phyloP scores from a whole-genome alignment of 92 coral and sea anemone species.

The Umimayanthus kanabou region DNA sequence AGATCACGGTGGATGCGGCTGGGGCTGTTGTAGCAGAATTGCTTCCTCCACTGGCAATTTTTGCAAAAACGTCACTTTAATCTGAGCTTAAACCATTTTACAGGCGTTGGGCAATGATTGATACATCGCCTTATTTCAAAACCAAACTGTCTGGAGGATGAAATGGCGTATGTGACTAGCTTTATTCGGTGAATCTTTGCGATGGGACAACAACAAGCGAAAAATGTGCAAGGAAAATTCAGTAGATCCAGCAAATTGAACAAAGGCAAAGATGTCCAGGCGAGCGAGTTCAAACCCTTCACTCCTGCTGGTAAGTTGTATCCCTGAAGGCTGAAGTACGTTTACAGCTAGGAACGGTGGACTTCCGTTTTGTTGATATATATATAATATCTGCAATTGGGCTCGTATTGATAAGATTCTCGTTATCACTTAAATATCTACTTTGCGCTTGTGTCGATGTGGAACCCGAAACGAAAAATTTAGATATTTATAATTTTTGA shows the following conservation, averaged over 20 bases:
- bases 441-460: background rate
- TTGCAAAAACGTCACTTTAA: background rate
- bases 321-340: background rate
- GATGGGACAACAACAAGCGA: conserved; percentile 48
- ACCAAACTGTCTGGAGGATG: conserved; percentile 8
- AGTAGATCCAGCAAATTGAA: conserved; percentile 34
- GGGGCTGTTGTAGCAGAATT: conserved; percentile 17
- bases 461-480: background rate
- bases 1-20: conserved; percentile 32
- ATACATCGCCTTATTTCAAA: background rate
- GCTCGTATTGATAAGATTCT: conserved; percentile 20
- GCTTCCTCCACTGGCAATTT: background rate
- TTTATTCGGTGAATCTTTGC: conserved; percentile 28
- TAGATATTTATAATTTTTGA: conserved; percentile 6
- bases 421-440: background rate
- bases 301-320: conserved; percentile 32
- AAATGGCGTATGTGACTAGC: conserved; percentile 12
- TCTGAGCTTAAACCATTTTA: background rate
- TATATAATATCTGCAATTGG: background rate
- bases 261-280: conserved; percentile 33
- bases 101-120: background rate
- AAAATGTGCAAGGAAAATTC: conserved; percentile 44
- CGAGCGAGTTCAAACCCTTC: conserved; percentile 25
- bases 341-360: background rate
- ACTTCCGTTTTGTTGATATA: conserved; percentile 12